Evolutionary conservation across 2,888 invertebrate genomes (phyloP), one percentile per base, ranked within the genome.

Genomic region (Arge pagana): DNA sequence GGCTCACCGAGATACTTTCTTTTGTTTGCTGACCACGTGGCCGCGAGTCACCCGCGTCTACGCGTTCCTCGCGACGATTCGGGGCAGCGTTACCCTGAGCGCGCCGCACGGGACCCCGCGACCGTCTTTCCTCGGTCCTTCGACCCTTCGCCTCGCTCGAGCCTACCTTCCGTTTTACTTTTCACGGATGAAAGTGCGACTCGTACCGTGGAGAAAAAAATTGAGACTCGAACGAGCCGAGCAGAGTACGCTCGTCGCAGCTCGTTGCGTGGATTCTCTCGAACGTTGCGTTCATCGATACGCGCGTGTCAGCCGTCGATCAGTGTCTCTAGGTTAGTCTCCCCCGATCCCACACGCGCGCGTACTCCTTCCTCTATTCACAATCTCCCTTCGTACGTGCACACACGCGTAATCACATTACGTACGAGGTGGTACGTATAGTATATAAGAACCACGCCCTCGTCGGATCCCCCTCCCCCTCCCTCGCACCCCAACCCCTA

Each of bases 391-490:
- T 19, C 8, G 16, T 35, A 48, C 30, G 26, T 37, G 24, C 43
- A 18, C 37, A 53, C 5, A 54, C 48, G 36, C 53, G 58, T 54
- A 58, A 53, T 52, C 56, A 55, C 53, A 50, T 30, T 43, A 56
- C 54, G 55, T 55, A 49, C 53, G 50, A 16, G 36, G 43, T 23
- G 39, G 31, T 24, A 54, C 43, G 26, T 39, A 30, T 23, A 18
- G 21, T 55, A 68, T 68, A 68, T 64, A 65, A 69, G 70, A 72
- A 74, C 74, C 74, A 74, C 74, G 72, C 74, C 74, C 74, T 73
- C 72, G 60, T 59, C 64, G 58, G 62, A 60, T 59, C 57, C 56
- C 64, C 55, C 57, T 48, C 55, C 52, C 54, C 59, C 52, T 35
- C 48, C 48, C 31, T 42, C 39, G 30, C 55, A 48, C 68, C 71